A percentile compares a stretch with the other conserved stretches of the same genome.
These are phyloP conservation scores for Probosciger aterrimus DNA, from an alignment of 2,113 vertebrate species.

Conservation along the genomic window DNA sequence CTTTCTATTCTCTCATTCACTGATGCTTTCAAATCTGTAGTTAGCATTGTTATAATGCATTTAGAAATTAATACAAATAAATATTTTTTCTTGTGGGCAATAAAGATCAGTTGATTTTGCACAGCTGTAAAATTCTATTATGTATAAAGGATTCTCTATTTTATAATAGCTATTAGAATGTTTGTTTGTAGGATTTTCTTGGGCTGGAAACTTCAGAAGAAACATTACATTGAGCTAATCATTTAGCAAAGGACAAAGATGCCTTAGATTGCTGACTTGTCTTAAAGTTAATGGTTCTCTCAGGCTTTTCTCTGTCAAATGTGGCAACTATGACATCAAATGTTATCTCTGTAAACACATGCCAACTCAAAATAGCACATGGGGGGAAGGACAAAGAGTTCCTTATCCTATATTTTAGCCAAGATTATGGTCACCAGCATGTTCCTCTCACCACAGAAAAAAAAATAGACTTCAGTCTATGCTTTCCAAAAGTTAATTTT, in stretches of 20 bases:
- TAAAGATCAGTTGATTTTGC: conserved; percentile 57
- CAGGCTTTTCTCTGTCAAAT: conserved; percentile 64
- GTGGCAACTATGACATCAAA: conserved; percentile 64
- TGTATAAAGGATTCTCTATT: conserved; percentile 34
- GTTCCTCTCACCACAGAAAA: background rate
- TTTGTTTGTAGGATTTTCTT: conserved; percentile 55
- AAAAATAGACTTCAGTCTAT: background rate
- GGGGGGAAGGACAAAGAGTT: background rate
- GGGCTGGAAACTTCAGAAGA: conserved; percentile 36
- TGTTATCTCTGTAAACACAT: conserved; percentile 67
- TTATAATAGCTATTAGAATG: conserved; percentile 64
- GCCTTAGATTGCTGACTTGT: conserved; percentile 45
- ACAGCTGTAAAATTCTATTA: conserved; percentile 47
- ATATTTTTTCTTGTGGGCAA: background rate
- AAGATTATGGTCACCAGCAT: conserved; percentile 18
- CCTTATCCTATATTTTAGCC: conserved; percentile 50
- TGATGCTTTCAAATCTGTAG: conserved; percentile 1
- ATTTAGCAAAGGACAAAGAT: conserved; percentile 69
- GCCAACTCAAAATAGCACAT: conserved; percentile 61
- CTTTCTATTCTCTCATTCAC: background rate
- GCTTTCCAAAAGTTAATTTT: background rate
- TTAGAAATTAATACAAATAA: conserved; percentile 23
- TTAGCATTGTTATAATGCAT: background rate
- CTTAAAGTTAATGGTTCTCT: conserved; percentile 69
- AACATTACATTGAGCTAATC: conserved; percentile 64